Evolutionary conservation across 2,113 vertebrate genomes (phyloP).

Genomic region (Haemorhous mexicanus): DNA sequence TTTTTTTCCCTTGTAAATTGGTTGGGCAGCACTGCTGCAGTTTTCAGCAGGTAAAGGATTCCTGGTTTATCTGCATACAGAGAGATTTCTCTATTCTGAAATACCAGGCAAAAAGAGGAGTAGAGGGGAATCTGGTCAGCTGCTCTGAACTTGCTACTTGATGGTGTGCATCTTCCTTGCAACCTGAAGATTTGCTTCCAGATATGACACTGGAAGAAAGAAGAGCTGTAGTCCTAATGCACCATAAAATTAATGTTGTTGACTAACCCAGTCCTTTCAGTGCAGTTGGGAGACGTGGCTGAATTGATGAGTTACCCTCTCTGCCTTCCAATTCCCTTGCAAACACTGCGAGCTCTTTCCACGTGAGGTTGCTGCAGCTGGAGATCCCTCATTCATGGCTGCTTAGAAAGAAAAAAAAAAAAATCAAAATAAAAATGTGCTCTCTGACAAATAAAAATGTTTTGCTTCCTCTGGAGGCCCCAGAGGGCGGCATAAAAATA

Average conservation of each 20-base stretch:
- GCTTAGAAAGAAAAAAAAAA: neutral
- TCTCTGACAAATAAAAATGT: conserved; percentile 54
- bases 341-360: neutral
- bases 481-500: conserved; percentile 36
- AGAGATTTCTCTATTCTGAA: neutral
- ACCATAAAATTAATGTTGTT: neutral
- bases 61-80: neutral
- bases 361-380: conserved; percentile 5
- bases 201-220: neutral
- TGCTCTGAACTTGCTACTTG: neutral
- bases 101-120: neutral
- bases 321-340: neutral
- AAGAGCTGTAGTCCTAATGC: neutral
- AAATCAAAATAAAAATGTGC: neutral
- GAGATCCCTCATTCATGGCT: conserved; percentile 36
- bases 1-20: fast-evolving
- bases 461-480: conserved; percentile 52
- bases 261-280: neutral
- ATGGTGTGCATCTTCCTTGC: neutral
- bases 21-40: neutral
- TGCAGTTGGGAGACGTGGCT: neutral
- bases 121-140: neutral
- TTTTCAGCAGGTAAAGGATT: neutral
- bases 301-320: conserved; percentile 2
- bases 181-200: neutral